phyloP scores from a whole-genome alignment of 1,140 invertebrate species.

The Danaus plexippus region DNA sequence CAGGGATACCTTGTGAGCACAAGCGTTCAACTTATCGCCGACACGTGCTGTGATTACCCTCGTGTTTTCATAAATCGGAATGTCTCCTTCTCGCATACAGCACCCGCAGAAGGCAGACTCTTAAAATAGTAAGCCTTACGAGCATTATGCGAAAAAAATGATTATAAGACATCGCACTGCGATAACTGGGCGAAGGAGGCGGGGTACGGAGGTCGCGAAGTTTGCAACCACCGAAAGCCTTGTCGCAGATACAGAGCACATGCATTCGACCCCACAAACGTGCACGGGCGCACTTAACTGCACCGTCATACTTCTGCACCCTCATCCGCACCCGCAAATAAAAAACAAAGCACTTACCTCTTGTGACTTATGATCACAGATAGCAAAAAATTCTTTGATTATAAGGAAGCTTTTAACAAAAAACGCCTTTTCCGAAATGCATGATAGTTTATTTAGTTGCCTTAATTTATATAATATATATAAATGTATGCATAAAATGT shows the following conservation, averaged over 20 bases:
- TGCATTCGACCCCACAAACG: slow-evolving; percentile 29
- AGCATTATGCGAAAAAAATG: slow-evolving; percentile 60
- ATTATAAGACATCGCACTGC: slow-evolving; percentile 73
- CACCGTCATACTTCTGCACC: slow-evolving; percentile 15
- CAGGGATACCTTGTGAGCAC: slow-evolving; percentile 66
- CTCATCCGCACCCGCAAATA: slow-evolving; percentile 2
- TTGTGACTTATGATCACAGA: no score
- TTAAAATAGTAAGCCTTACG: slow-evolving; percentile 66
- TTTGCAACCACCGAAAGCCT: slow-evolving; percentile 70
- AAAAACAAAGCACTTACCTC: no score
- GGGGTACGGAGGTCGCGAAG: slow-evolving; percentile 68
- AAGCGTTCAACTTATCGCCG: slow-evolving; percentile 58
- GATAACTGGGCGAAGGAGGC: slow-evolving; percentile 73
- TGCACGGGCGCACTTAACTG: slow-evolving; percentile 10
- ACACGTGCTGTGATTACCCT: slow-evolving; percentile 64
- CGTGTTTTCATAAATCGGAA: slow-evolving; percentile 75
- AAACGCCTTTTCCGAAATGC: no score
- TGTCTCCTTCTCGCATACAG: slow-evolving; percentile 85
- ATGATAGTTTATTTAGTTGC: no score
- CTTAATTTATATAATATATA: no score
- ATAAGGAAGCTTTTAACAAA: no score
- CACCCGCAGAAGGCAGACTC: slow-evolving; percentile 81
- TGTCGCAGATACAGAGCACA: slow-evolving; percentile 64
- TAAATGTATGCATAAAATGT: no score
- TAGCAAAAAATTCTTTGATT: no score